Conservation (phyloP, 2,888 invertebrate species). For the Agriopis leucophaearia region DNA sequence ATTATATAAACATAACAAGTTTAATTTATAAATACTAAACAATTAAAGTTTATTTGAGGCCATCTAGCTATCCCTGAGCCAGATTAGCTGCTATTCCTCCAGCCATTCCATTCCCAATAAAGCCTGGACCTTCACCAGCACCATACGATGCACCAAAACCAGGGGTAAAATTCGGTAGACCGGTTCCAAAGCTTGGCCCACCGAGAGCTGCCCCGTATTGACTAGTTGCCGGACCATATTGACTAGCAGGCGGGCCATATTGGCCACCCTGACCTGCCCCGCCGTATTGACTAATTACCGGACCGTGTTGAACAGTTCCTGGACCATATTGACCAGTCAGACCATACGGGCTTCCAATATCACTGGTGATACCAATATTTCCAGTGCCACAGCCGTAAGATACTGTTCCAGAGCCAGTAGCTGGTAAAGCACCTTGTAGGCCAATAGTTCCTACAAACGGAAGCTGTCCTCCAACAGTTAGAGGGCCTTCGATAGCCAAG, state of each 20-base stretch:
- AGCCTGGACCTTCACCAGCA: conserved; percentile 1
- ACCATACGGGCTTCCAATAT: conserved; percentile 17
- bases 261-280: neutral
- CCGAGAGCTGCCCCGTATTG: neutral
- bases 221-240: neutral
- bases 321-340: conserved; percentile 22
- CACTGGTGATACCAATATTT: conserved; percentile 41
- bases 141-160: neutral
- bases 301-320: neutral
- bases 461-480: conserved; percentile 48
- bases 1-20: neutral
- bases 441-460: conserved; percentile 50
- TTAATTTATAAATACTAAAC: neutral
- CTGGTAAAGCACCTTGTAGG: conserved; percentile 47
- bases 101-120: neutral
- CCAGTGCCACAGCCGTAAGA: conserved; percentile 51
- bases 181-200: neutral
- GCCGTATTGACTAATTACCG: conserved; percentile 16
- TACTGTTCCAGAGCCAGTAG: conserved; percentile 44
- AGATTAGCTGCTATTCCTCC: conserved; percentile 2
- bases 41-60: neutral
- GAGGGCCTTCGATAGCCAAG: conserved; percentile 49
- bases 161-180: conserved; percentile 1
- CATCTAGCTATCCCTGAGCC: neutral
- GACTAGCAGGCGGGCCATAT: conserved; percentile 17